Evolutionary conservation across 2,888 invertebrate genomes (phyloP).

Genomic region (Dicyrtomina minuta): DNA sequence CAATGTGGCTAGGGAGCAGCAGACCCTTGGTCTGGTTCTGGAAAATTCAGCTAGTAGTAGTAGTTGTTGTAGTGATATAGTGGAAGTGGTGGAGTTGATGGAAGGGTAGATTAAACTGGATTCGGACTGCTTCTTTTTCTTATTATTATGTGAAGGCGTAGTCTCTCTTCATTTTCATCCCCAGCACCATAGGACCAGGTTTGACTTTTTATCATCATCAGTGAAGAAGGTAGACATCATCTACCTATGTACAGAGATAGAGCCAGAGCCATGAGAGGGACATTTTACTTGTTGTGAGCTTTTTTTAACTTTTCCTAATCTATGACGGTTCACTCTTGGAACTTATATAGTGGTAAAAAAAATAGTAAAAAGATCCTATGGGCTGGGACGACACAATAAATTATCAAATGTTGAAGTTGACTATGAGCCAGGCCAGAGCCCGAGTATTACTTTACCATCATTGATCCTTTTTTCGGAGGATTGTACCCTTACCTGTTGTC

Average conservation of each 20-base stretch:
- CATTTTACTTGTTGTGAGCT: slow-evolving; percentile 6
- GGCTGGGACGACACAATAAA: slow-evolving; percentile 39
- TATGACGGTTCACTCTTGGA: slow-evolving; percentile 23
- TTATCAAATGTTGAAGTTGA: slow-evolving; percentile 41
- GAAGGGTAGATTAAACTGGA: slow-evolving; percentile 38
- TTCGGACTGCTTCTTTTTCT: slow-evolving; percentile 24
- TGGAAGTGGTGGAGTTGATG: slow-evolving; percentile 33
- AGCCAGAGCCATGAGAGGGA: not conserved
- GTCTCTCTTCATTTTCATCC: slow-evolving; percentile 26
- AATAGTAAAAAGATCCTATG: slow-evolving; percentile 32
- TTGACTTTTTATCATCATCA: slow-evolving; percentile 19
- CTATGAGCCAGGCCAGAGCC: slow-evolving; percentile 32
- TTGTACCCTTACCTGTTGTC: not conserved
- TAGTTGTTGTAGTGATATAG: too few relatives aligned
- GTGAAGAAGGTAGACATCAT: slow-evolving; percentile 14
- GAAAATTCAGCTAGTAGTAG: slow-evolving; percentile 30
- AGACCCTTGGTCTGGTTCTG: too few relatives aligned
- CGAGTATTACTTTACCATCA: slow-evolving; percentile 3
- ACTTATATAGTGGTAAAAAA: not conserved
- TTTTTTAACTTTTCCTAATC: slow-evolving; percentile 18
- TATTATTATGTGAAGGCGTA: slow-evolving; percentile 32
- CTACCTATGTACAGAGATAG: not conserved
- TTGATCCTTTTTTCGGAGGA: too few relatives aligned
- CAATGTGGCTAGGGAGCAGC: too few relatives aligned
- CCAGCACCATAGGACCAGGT: too few relatives aligned